Evolutionary conservation across 2,888 invertebrate genomes (phyloP), one percentile per base, ranked within the genome.

Genomic region (Pteria penguin): DNA sequence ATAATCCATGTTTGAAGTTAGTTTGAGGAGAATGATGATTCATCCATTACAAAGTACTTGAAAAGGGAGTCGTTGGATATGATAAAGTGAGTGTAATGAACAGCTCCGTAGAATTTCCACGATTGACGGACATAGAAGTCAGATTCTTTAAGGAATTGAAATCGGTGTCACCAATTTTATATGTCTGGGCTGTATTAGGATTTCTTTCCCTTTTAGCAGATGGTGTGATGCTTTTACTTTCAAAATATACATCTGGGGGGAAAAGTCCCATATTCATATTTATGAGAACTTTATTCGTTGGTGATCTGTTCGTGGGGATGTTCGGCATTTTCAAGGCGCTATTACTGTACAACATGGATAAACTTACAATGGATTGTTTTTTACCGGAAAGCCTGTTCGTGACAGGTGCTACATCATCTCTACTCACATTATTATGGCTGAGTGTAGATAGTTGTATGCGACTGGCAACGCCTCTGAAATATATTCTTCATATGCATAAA

Each of bases 361-460:
- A 55, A 31, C 72, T 82, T 0, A 65, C 72, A n/a, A 82, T 87
- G 0, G 88, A 89, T 78, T 89, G 87, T 76, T 90, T 90, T 78
- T 81, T 90, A 29, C 86, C 88, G 1, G 90, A 90, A 55, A 88
- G 88, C 68, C 68, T 90, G 14, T 84, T 90, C 24, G 81, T 89
- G 52, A 84, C 87, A 0, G 87, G 87, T 0, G 80, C 85, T 4
- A 84, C 86, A 1, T 86, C 88, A 4, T 83, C 84, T 18, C 82
- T 83, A 36, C 66, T 86, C 24, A 84, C 86, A 0, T 76, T 88
- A 8, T 75, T 90, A 11, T 84, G 84, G 77, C 75, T 89, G 22
- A 85, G 87, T 67, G 54, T 84, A 11, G 89, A 89, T 76, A 83
- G 87, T 22, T 87, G 80, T 74, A 63, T 87, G 5, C 82, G 85